Percentiles rank a stretch among this genome's conserved stretches.
phyloP scores from a whole-genome alignment of 2,888 invertebrate genomes.

The Altica lythri region DNA sequence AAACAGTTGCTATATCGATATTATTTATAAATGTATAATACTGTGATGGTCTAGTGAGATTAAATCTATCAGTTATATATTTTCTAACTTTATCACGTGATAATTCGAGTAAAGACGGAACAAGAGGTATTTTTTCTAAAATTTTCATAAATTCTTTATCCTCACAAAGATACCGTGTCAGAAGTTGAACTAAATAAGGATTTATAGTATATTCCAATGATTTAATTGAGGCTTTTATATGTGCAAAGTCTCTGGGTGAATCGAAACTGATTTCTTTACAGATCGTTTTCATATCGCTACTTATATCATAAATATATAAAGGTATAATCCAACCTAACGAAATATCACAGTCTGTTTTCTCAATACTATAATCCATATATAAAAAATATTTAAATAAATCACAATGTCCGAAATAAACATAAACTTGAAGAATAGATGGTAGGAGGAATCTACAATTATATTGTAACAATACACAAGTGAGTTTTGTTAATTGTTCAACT shows the following conservation, averaged over 20 bases:
- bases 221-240: not conserved
- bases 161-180: not conserved
- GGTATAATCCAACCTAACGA: constrained; percentile 7
- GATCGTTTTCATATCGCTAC: not conserved
- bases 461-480: constrained; percentile 9
- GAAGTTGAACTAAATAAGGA: not conserved
- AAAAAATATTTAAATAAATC: constrained; percentile 18
- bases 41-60: constrained; percentile 2
- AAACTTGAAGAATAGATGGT: constrained; percentile 2
- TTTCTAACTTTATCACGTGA: constrained; percentile 10
- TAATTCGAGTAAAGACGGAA: constrained; percentile 17
- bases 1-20: constrained; percentile 8
- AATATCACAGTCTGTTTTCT: not conserved
- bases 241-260: not conserved
- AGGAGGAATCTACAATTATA: constrained; percentile 4
- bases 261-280: not conserved
- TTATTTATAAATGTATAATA: constrained; percentile 14
- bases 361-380: constrained; percentile 3
- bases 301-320: constrained; percentile 1
- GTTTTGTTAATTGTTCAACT: constrained; percentile 5
- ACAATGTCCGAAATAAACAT: constrained; percentile 13
- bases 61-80: constrained; percentile 5
- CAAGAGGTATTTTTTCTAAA: not conserved
- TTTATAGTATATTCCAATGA: constrained; percentile 10
- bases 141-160: not conserved